phyloP scores from a whole-genome alignment of 92 coral and sea anemone species.

The Diadumene lineata region DNA sequence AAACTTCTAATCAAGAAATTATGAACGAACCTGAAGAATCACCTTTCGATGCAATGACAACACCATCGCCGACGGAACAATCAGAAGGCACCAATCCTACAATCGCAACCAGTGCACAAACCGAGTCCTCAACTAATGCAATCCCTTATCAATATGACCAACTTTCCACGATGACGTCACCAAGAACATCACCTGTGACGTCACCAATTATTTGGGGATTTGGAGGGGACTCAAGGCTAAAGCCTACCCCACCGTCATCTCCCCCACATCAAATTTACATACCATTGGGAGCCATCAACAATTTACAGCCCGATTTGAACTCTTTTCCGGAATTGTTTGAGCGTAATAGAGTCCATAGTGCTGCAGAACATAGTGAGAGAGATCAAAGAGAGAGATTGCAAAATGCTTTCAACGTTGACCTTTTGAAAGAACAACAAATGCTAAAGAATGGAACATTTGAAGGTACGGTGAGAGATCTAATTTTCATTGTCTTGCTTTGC shows the following conservation, averaged over 20 bases:
- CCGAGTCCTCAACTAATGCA: background rate
- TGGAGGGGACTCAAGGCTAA: background rate
- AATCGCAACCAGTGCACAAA: background rate
- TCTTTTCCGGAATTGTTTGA: background rate
- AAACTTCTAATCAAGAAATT: background rate
- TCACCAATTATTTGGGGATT: background rate
- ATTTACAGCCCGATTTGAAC: background rate
- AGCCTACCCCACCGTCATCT: too few relatives aligned
- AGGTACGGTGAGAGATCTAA: too few relatives aligned
- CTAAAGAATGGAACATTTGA: too few relatives aligned
- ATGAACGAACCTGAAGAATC: background rate
- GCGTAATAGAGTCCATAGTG: background rate
- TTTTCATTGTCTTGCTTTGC: too few relatives aligned
- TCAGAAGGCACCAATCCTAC: background rate
- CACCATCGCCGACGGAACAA: background rate
- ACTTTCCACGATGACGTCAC: background rate
- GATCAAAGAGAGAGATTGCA: background rate
- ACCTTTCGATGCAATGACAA: background rate
- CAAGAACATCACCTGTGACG: background rate
- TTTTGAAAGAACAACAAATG: background rate
- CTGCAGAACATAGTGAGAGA: background rate
- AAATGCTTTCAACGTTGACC: background rate
- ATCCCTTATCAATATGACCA: background rate
- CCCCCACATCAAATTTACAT: slow-evolving; percentile 1
- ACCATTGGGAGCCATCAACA: background rate